Conservation (phyloP, 1,140 invertebrate species). For the Heterodera carotae region DNA sequence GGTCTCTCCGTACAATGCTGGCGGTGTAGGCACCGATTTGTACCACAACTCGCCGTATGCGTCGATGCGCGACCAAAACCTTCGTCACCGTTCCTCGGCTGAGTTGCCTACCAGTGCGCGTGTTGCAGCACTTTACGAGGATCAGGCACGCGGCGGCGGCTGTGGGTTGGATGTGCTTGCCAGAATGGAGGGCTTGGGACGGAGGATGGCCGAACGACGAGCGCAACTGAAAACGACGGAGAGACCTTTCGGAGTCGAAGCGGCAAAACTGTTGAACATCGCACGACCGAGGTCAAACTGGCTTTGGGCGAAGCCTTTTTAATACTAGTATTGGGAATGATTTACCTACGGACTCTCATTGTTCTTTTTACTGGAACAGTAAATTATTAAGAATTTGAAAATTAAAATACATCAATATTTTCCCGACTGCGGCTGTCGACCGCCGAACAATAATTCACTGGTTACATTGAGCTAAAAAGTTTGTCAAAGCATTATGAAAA, state of each 20-base stretch:
- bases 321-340: too few species aligned
- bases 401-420: too few species aligned
- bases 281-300: neutral
- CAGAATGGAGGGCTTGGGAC: slow-evolving; percentile 41
- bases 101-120: slow-evolving; percentile 45
- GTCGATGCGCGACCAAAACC: slow-evolving; percentile 18
- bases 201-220: slow-evolving; percentile 39
- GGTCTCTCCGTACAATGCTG: slow-evolving; percentile 3
- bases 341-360: too few species aligned
- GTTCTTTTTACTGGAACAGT: too few species aligned
- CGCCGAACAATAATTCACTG: too few species aligned
- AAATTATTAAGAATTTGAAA: too few species aligned
- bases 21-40: neutral
- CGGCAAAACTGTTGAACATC: neutral
- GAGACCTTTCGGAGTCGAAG: neutral
- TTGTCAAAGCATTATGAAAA: too few species aligned
- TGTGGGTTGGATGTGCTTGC: slow-evolving; percentile 23
- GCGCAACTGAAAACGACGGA: neutral
- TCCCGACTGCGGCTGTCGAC: too few species aligned
- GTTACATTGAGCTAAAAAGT: too few species aligned
- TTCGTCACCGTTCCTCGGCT: slow-evolving; percentile 29
- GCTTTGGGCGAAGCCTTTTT: too few species aligned
- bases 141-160: neutral
- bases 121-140: slow-evolving; percentile 35
- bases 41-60: slow-evolving; percentile 13